Evolutionary conservation across 2,797 vertebrate genomes (phyloP).

Genomic region (Premnoplex brunnescens): DNA sequence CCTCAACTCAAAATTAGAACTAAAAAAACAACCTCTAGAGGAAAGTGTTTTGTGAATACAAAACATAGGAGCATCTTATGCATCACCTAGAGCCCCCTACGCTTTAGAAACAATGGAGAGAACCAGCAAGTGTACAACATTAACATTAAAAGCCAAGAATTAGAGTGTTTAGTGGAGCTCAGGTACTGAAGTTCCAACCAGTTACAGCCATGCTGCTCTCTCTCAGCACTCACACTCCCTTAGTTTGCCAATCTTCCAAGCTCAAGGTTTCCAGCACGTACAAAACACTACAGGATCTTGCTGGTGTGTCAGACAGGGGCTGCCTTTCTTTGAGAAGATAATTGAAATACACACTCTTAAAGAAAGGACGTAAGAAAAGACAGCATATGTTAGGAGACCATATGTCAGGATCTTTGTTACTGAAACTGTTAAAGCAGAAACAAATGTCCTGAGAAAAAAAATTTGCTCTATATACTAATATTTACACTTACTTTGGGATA

Average conservation of each 20-base stretch:
- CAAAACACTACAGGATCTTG: background rate
- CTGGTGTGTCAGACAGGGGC: background rate
- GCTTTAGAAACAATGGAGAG: background rate
- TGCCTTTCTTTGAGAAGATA: too few species aligned
- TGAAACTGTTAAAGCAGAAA: background rate
- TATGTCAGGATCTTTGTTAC: background rate
- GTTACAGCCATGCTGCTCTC: background rate
- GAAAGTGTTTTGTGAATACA: background rate
- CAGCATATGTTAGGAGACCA: too few species aligned
- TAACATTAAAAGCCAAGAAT: background rate
- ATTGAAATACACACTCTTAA: too few species aligned
- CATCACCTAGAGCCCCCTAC: background rate
- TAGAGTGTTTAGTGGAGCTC: background rate
- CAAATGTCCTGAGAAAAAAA: accelerated
- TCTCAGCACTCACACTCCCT: background rate
- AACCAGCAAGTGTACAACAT: background rate
- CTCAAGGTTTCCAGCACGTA: background rate
- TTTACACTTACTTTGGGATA: background rate
- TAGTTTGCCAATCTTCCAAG: background rate
- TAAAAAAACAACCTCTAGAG: background rate
- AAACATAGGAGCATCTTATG: background rate
- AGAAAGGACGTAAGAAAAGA: too few species aligned
- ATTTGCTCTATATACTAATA: background rate
- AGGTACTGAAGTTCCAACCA: background rate
- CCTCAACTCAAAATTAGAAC: background rate